These are phyloP conservation scores for Colostygia pectinataria DNA, from an alignment of 2,888 invertebrate genomes.

Conservation along the genomic window DNA sequence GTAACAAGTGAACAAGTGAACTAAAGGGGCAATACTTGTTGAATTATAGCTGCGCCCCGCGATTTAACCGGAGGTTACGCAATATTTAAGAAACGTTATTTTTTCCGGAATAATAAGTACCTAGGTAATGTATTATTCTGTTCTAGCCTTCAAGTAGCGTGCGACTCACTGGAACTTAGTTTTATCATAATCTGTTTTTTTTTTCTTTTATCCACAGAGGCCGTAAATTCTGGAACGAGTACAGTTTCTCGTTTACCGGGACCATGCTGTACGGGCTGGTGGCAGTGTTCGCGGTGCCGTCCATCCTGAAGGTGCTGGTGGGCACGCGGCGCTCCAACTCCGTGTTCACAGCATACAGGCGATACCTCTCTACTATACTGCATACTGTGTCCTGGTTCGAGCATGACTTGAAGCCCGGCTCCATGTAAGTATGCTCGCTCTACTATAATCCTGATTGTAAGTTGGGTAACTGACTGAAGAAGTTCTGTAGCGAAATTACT, in stretches of 20 bases:
- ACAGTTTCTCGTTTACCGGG: slow-evolving; percentile 87
- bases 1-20: no score
- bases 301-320: slow-evolving; percentile 87
- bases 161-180: no score
- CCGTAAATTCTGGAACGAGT: slow-evolving; percentile 86
- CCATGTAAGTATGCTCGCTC: slow-evolving; percentile 51
- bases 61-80: no score
- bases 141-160: no score
- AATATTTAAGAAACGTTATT: no score
- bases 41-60: no score
- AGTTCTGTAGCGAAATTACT: no score
- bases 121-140: no score
- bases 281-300: slow-evolving; percentile 88
- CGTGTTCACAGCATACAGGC: slow-evolving; percentile 86
- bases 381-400: slow-evolving; percentile 92
- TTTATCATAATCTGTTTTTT: not conserved
- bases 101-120: no score
- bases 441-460: no score
- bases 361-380: slow-evolving; percentile 90
- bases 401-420: slow-evolving; percentile 84
- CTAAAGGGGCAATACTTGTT: no score
- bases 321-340: slow-evolving; percentile 88
- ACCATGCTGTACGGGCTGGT: slow-evolving; percentile 90
- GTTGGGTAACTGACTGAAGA: no score
- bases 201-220: slow-evolving; percentile 78